phyloP scores from a whole-genome alignment of 2,113 vertebrate genomes.

The Desmodus rotundus region DNA sequence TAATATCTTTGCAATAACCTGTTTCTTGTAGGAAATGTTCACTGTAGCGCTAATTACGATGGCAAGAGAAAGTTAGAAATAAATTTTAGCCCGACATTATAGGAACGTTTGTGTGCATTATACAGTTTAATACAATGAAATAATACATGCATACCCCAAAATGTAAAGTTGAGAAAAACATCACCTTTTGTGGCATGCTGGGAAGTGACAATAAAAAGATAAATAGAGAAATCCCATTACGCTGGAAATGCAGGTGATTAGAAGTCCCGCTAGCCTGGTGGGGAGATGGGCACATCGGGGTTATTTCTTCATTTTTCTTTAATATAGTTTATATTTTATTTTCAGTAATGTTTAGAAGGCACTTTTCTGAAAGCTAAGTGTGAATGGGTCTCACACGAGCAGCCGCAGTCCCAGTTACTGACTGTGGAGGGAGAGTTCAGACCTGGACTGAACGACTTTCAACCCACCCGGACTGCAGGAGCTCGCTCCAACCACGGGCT shows the following conservation, averaged over 20 bases:
- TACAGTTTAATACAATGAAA: background rate
- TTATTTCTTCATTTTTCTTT: background rate
- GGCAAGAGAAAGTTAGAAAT: background rate
- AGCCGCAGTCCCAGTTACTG: too few species aligned
- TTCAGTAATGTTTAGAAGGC: background rate
- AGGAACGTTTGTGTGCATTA: background rate
- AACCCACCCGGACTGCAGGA: too few species aligned
- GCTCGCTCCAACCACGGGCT: background rate
- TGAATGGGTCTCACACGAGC: too few species aligned
- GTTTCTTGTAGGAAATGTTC: background rate
- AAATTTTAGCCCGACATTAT: background rate
- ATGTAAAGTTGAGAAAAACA: background rate
- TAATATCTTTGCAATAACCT: background rate
- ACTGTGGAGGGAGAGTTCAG: too few species aligned
- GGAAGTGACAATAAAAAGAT: background rate
- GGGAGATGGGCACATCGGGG: fast-evolving
- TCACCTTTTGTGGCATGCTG: background rate
- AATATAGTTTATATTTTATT: background rate
- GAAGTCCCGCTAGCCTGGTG: background rate
- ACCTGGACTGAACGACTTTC: background rate
- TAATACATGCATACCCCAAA: background rate
- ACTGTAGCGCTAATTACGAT: background rate
- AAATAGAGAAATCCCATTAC: background rate
- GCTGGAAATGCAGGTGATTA: background rate
- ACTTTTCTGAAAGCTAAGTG: too few species aligned